Percentiles rank a stretch among this genome's conserved stretches.
phyloP scores from a whole-genome alignment of 2,797 vertebrate species.

The Pangasius sanitwongsei region DNA sequence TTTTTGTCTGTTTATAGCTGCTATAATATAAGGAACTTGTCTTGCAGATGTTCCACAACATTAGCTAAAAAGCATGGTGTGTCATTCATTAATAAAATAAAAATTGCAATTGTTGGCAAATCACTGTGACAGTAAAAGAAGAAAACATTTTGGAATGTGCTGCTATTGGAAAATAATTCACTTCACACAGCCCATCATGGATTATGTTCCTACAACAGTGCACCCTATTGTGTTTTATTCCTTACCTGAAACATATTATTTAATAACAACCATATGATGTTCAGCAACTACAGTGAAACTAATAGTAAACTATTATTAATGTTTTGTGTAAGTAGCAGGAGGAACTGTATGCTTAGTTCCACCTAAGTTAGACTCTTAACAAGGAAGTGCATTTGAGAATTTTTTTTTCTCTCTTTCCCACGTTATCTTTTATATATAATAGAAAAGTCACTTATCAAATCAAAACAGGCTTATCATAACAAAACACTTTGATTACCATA shows the following conservation, averaged over 20 bases:
- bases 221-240: background rate
- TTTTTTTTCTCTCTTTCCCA: background rate
- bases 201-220: background rate
- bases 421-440: background rate
- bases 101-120: too few species aligned
- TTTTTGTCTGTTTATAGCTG: too few species aligned
- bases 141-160: background rate
- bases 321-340: background rate
- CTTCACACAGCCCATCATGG: background rate
- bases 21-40: background rate
- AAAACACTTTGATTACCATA: background rate
- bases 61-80: background rate
- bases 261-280: background rate
- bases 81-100: background rate
- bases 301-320: background rate
- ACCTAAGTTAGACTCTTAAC: background rate
- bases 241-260: background rate
- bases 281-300: background rate
- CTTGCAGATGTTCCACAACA: background rate
- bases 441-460: conserved; percentile 1
- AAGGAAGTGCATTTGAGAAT: background rate
- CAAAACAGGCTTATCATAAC: conserved; percentile 19
- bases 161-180: background rate
- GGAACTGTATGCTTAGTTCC: background rate
- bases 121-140: background rate